Percentiles rank a stretch among this genome's conserved stretches.
Evolutionary conservation across 2,797 vertebrate genomes (phyloP).

Genomic region (Eulemur mongoz): DNA sequence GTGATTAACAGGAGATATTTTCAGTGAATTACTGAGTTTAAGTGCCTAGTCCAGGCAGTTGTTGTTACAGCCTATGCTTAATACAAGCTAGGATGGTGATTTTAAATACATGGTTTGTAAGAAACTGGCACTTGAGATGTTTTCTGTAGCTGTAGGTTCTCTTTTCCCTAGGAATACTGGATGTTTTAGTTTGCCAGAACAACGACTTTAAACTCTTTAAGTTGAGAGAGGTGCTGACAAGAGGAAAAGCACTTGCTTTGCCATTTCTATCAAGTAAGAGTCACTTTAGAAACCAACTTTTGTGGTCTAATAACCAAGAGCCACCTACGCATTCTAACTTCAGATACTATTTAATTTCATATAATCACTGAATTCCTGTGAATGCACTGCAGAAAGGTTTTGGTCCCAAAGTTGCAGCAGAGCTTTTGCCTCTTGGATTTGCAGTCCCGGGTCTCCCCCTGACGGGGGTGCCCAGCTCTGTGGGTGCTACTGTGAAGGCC

Average conservation of each 20-base stretch:
- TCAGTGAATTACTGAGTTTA: constrained; percentile 17
- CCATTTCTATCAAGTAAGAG: background rate
- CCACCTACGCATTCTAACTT: background rate
- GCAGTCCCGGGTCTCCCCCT: background rate
- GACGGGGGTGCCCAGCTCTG: background rate
- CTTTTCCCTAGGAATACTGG: background rate
- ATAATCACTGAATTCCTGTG: background rate
- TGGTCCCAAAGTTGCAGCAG: background rate
- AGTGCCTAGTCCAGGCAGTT: constrained; percentile 59
- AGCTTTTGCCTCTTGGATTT: constrained; percentile 5
- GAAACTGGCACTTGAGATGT: background rate
- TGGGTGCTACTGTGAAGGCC: constrained; percentile 62
- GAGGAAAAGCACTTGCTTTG: background rate
- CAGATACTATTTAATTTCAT: background rate
- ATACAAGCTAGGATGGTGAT: background rate
- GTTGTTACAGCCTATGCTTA: background rate
- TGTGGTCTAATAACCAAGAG: background rate
- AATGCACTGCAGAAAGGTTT: background rate
- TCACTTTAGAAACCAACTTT: background rate
- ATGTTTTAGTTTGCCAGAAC: constrained; percentile 35
- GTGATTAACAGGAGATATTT: constrained; percentile 7
- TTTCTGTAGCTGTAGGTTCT: background rate
- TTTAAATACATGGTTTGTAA: constrained; percentile 7
- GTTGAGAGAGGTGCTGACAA: constrained; percentile 31
- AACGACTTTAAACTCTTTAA: background rate